Evolutionary conservation across 2,113 vertebrate genomes (phyloP), one percentile per base, ranked within the genome.

Genomic region (Xiphophorus couchianus): DNA sequence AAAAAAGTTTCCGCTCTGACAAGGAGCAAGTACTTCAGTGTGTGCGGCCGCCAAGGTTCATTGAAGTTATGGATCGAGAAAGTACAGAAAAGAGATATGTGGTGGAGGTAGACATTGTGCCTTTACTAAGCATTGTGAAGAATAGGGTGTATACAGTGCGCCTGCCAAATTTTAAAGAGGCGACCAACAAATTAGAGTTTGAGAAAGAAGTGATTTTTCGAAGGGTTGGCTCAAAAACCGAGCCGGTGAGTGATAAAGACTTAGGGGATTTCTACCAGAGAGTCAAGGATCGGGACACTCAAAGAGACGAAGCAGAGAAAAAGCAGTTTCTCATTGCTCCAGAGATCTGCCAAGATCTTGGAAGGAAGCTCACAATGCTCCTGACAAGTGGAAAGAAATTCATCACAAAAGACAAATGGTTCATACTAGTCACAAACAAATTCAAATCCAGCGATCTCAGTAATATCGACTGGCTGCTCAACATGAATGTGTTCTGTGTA

Each of bases 71-170:
- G 27, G 90, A 93, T 1, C 83, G 19, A 76, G 81, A 90, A 19
- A 75, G 73, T 73, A 67, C 81, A 69, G 91, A 94, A 48, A 92
- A 94, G 51, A 88, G 31, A 27, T 96, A 94, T 84, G 93, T 96
- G 29, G 90, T 96, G 51, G 96, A 96, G 60, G 91, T 96, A 80
- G 95, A 96, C 73, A 91, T 96, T 84, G 94, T 95, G 60, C 94
- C 96, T 27, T 74, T 11, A 17, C 13, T 76, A 33, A 84, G 9
- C 35, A 85, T 93, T 44, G 94, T 96, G 8, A 93, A 85, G 31
- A 66, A 25, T 11, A 90, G 29, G 0, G 27, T 91, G 1, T 96
- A 94, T 87, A 25, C 87, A 69, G 95, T 96, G 1, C n/a, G 22
- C 31, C 81, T 96, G 68, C 96, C 96, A 5, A 95, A 93, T 0